These are phyloP conservation scores for Alca torda DNA, from an alignment of 2,797 vertebrate genomes.

Conservation along the genomic window DNA sequence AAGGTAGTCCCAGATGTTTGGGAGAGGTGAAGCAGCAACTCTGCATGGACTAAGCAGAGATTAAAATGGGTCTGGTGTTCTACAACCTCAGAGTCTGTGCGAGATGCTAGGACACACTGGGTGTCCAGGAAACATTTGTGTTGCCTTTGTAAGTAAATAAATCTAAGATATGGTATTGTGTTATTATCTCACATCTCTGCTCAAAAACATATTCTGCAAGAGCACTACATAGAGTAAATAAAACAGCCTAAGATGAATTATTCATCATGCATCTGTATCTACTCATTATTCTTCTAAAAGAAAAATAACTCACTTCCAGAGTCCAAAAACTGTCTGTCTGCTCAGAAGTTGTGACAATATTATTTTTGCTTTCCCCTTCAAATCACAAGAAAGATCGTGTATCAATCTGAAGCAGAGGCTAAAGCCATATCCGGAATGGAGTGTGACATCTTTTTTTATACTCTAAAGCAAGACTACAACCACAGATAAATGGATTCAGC, in stretches of 20 bases:
- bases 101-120: neutral
- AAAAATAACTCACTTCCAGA: slow-evolving; percentile 38
- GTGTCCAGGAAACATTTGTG: neutral
- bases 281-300: slow-evolving; percentile 61
- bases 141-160: slow-evolving; percentile 49
- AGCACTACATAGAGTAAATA: slow-evolving; percentile 47
- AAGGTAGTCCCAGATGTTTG: neutral
- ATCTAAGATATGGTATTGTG: slow-evolving; percentile 15
- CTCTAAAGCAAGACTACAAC: neutral
- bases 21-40: neutral
- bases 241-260: slow-evolving; percentile 62
- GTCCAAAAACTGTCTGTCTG: slow-evolving; percentile 17
- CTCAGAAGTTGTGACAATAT: slow-evolving; percentile 51
- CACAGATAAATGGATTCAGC: neutral
- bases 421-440: neutral
- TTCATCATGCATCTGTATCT: slow-evolving; percentile 50
- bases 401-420: slow-evolving; percentile 20
- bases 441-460: slow-evolving; percentile 20
- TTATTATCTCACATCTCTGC: slow-evolving; percentile 56
- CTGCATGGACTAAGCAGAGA: neutral
- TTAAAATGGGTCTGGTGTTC: neutral
- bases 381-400: slow-evolving; percentile 36
- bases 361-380: slow-evolving; percentile 58
- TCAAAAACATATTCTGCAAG: slow-evolving; percentile 46
- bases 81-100: neutral